Percentiles rank a stretch among this genome's conserved stretches.
Conservation (phyloP, 2,797 vertebrate genomes). For the Sarcoramphus papa region DNA sequence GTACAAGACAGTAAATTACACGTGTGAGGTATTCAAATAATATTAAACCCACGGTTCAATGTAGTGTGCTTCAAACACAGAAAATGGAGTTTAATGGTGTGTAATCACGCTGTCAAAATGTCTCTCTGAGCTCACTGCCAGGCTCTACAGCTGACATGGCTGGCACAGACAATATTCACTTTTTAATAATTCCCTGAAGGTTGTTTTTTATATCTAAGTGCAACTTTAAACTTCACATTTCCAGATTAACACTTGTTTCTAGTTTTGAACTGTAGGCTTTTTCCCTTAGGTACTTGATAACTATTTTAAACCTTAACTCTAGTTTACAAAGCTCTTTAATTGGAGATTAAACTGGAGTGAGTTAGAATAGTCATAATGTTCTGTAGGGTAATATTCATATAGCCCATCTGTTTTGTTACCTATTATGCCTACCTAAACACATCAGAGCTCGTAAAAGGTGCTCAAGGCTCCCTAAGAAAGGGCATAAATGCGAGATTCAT, state of each 20-base stretch:
- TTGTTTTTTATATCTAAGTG: accelerated
- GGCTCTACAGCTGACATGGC: neutral
- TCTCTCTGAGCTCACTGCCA: neutral
- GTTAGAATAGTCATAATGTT: neutral
- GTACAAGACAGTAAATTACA: neutral
- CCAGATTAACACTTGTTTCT: neutral
- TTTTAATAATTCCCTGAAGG: neutral
- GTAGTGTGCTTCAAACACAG: neutral
- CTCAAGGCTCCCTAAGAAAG: neutral
- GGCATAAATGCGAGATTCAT: neutral
- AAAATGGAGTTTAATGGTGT: neutral
- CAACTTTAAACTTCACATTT: neutral
- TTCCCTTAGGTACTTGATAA: neutral
- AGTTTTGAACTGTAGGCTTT: neutral
- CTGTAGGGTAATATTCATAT: neutral
- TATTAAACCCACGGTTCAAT: neutral
- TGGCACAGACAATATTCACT: neutral
- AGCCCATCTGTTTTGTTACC: neutral
- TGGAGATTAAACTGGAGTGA: neutral
- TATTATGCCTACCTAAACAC: neutral
- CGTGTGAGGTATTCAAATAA: neutral
- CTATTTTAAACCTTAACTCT: neutral
- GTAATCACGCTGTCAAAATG: neutral
- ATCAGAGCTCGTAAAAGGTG: neutral
- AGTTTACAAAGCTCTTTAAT: neutral